phyloP scores from a whole-genome alignment of 2,888 invertebrate species.

The Drosophila colorata region DNA sequence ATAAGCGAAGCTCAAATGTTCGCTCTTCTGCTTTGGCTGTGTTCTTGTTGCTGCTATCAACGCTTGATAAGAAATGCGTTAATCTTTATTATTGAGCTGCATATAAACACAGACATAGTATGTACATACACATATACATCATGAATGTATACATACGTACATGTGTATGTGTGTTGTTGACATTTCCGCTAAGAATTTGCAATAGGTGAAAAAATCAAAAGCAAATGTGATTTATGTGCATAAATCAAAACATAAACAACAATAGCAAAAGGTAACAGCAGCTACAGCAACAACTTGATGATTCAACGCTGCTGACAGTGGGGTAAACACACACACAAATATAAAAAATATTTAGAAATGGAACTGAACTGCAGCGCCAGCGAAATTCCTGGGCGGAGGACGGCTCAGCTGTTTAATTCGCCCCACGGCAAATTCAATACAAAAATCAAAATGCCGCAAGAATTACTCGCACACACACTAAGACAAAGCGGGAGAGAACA shows the following conservation, averaged over 20 bases:
- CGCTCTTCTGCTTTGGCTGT: slow-evolving; percentile 49
- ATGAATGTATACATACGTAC: slow-evolving; percentile 9
- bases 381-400: slow-evolving; percentile 48
- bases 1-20: slow-evolving; percentile 58
- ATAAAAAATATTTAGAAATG: slow-evolving; percentile 27
- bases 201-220: slow-evolving; percentile 44
- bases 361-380: slow-evolving; percentile 39
- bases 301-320: slow-evolving; percentile 56
- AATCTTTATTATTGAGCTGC: slow-evolving; percentile 75
- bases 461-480: slow-evolving; percentile 40
- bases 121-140: slow-evolving; percentile 15
- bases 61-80: slow-evolving; percentile 78
- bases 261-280: slow-evolving; percentile 36
- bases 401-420: slow-evolving; percentile 51
- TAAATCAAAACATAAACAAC: slow-evolving; percentile 54
- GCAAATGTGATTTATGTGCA: slow-evolving; percentile 61
- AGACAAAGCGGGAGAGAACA: slow-evolving; percentile 16
- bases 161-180: slow-evolving; percentile 40
- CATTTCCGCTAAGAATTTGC: slow-evolving; percentile 63
- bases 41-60: slow-evolving; percentile 49
- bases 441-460: slow-evolving; percentile 55
- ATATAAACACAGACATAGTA: no score
- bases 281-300: slow-evolving; percentile 62
- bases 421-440: slow-evolving; percentile 13
- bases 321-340: slow-evolving; percentile 23